Conservation (phyloP, 53 echinoderm and acorn worm genomes). For the Hippasteria phrygiana region DNA sequence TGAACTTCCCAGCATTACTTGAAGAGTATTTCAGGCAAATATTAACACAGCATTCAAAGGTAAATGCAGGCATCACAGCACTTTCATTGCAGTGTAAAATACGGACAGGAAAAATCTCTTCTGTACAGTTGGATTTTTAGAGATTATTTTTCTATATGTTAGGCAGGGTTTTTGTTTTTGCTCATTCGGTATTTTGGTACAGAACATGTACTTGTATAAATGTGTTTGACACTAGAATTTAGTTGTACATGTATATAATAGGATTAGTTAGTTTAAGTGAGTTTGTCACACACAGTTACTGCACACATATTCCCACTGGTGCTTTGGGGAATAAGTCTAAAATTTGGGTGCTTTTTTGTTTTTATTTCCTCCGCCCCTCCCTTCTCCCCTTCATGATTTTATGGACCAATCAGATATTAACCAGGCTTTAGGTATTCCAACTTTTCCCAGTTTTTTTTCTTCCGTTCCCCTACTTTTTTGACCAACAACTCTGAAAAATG, state of each 20-base stretch:
- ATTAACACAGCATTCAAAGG: not conserved
- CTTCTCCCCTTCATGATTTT: not conserved
- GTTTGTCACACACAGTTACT: too few species aligned
- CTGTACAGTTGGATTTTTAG: not conserved
- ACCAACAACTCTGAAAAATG: too few species aligned
- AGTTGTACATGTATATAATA: too few species aligned
- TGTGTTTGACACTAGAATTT: too few species aligned
- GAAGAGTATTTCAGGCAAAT: not conserved
- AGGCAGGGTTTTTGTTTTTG: not conserved
- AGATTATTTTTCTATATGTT: not conserved
- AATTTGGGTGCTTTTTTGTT: too few species aligned
- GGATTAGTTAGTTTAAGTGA: not conserved
- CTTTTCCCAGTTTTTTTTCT: too few species aligned
- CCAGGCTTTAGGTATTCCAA: not conserved
- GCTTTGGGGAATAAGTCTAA: too few species aligned
- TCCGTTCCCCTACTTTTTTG: too few species aligned
- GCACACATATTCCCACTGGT: too few species aligned
- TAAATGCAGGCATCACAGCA: not conserved
- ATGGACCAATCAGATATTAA: not conserved
- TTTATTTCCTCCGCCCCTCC: not conserved
- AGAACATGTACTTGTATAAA: too few species aligned
- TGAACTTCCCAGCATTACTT: not conserved
- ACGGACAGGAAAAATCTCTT: not conserved
- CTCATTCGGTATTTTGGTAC: constrained; percentile 7
- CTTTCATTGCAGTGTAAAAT: not conserved